Base-by-base conservation (phyloP, 2,888 invertebrate genomes). In the Leptopilina syphax region DNA sequence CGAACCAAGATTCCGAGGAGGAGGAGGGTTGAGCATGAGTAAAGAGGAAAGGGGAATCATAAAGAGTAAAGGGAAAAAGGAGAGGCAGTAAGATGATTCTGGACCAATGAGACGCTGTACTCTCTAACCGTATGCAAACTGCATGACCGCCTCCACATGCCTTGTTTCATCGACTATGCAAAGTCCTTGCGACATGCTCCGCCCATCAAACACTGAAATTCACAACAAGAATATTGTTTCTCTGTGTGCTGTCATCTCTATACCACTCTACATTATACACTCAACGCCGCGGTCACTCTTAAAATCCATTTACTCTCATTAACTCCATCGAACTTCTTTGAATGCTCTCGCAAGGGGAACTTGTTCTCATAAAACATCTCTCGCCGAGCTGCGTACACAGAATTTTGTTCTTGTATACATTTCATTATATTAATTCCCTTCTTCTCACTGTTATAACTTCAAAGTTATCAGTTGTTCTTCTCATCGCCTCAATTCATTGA, bases 81-180 rank as follows among this genome's bases (percentile, higher is more conserved):
- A 78, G 73, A 73, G 73, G 73, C 73, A 34, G 57, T 73, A 57
- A 73, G 73, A 73, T 82, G 79, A 80, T 83, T 83, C 88, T 90
- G 91, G 90, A 91, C 91, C 91, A 91, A 91, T 91, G 83, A 87
- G 85, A 90, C 87, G 87, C 90, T 87, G 88, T 85, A 82, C 84
- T 79, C 86, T 83, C 86, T 86, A 86, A 86, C 86, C 87, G 89
- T 91, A 91, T 91, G 91, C 91, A 91, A 91, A 90, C 88, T 87
- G 87, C 88, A 86, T 85, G 86, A 87, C 89, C 90, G 90, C 89
- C 90, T 90, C 89, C 88, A 84, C 82, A 81, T 83, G 82, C 85
- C n/a, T 73, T 73, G 54, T 73, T 44, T 90, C 90, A 89, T 90
- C 88, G 89, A 83, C 87, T 90, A 90, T 90, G 90, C 90, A 90